These are phyloP conservation scores for Ovis canadensis DNA, from an alignment of 2,113 vertebrate genomes.

Conservation along the genomic window DNA sequence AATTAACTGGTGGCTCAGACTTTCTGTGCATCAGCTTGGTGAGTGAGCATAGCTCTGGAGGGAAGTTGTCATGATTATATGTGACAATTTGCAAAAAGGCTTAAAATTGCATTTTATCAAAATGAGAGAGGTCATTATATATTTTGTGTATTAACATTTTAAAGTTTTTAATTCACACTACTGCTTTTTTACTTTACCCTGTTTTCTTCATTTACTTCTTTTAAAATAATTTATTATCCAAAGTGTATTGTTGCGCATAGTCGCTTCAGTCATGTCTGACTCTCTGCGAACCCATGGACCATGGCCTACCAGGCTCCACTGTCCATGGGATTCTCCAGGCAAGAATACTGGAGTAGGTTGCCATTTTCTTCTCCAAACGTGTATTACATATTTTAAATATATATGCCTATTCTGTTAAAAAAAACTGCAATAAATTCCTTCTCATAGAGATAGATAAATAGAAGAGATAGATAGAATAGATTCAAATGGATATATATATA, in stretches of 20 bases:
- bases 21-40: not conserved
- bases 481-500: not conserved
- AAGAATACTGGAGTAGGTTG: not conserved
- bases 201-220: not conserved
- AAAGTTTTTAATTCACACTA: not conserved
- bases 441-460: not conserved
- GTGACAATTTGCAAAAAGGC: not conserved
- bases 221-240: not conserved
- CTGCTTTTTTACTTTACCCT: not conserved
- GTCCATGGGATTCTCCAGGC: not conserved
- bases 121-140: not conserved
- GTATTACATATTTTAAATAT: not conserved
- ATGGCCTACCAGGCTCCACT: not conserved
- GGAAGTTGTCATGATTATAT: not conserved
- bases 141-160: not conserved
- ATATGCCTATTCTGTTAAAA: not conserved
- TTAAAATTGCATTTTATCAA: not conserved
- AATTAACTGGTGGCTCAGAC: not conserved
- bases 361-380: not conserved
- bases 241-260: not conserved
- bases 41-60: not conserved
- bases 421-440: not conserved
- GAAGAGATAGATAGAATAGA: not conserved
- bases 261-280: rapidly evolving
- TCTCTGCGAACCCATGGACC: not conserved